Conservation (phyloP, 2,113 vertebrate genomes). For the Agapornis roseicollis region DNA sequence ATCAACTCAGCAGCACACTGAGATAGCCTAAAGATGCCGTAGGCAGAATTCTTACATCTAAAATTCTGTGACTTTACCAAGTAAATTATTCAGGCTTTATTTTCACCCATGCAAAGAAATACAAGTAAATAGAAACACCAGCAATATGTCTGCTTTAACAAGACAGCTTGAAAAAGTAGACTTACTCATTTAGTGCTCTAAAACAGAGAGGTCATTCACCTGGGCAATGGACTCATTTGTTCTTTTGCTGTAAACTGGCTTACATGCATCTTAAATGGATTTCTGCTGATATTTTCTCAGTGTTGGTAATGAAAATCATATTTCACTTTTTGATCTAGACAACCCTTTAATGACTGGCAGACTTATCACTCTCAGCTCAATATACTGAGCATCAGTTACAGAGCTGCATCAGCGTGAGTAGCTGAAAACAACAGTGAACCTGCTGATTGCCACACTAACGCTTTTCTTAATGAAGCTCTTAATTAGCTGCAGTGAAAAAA, state of each 20-base stretch:
- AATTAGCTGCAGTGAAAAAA: neutral
- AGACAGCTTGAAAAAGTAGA: neutral
- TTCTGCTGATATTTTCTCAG: neutral
- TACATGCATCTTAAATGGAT: neutral
- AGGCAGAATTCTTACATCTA: neutral
- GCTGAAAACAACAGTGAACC: neutral
- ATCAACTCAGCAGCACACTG: neutral
- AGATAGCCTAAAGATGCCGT: neutral
- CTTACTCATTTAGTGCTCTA: neutral
- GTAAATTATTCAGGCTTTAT: neutral
- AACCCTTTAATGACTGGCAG: neutral
- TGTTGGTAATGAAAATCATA: neutral
- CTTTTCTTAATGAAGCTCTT: neutral
- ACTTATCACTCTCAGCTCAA: neutral
- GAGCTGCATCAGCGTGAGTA: neutral
- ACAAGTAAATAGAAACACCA: neutral
- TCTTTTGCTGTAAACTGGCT: neutral
- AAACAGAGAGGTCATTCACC: neutral
- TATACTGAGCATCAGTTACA: neutral
- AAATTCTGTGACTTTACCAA: neutral
- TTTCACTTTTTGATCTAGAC: neutral
- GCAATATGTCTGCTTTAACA: neutral
- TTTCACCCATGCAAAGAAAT: neutral
- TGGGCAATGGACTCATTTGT: neutral
- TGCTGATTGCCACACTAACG: neutral